A percentile compares a stretch with the other conserved stretches of the same genome.
Conservation (phyloP, 2,113 vertebrate genomes). For the Triplophysa siluroides region DNA sequence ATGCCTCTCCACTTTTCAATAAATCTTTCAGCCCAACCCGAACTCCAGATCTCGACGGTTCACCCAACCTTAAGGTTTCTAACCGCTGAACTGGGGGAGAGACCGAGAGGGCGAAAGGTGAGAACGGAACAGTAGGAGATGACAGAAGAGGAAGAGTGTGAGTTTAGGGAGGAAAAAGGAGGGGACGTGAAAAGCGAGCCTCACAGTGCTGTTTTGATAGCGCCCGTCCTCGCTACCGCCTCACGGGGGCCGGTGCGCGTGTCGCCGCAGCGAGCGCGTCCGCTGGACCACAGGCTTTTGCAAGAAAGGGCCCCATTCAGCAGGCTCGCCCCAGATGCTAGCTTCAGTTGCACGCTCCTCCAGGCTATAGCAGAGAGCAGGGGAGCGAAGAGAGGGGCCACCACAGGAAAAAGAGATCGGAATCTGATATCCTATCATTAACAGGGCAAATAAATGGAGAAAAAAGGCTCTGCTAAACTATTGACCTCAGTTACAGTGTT, state of each 20-base stretch:
- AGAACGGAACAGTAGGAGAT: conserved; percentile 14
- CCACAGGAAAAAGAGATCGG: conserved; percentile 73
- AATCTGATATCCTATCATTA: conserved; percentile 79
- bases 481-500: conserved; percentile 62
- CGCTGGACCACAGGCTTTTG: conserved; percentile 64
- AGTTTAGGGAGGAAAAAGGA: conserved; percentile 31
- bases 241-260: neutral
- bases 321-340: conserved; percentile 63
- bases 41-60: conserved; percentile 33
- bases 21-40: conserved; percentile 51
- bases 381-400: conserved; percentile 60
- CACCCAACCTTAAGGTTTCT: conserved; percentile 42
- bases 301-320: conserved; percentile 67
- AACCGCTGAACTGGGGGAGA: neutral
- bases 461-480: conserved; percentile 61
- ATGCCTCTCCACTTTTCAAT: conserved; percentile 32
- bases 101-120: conserved; percentile 22
- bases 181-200: neutral
- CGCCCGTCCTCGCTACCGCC: conserved; percentile 16
- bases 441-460: conserved; percentile 74
- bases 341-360: conserved; percentile 64
- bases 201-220: conserved; percentile 39
- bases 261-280: conserved; percentile 53
- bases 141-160: conserved; percentile 36
- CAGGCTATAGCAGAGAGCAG: conserved; percentile 63